Percentiles rank a stretch among this genome's conserved stretches.
Conservation (phyloP, 2,113 vertebrate genomes). For the Corvus cornix region DNA sequence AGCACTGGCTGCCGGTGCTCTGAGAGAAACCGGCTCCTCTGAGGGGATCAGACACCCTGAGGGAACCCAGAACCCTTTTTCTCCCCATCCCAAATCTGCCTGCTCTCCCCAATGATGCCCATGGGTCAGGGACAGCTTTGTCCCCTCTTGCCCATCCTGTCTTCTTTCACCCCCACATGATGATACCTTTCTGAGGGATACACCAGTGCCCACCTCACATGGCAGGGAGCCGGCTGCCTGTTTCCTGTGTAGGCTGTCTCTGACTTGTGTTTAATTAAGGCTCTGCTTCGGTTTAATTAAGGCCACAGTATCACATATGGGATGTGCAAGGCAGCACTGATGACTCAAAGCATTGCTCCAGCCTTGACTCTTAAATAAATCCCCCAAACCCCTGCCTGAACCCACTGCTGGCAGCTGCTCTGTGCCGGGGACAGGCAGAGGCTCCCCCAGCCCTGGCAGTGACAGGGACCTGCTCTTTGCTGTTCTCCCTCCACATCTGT, state of each 20-base stretch:
- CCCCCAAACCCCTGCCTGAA: neutral
- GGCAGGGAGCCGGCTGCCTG: neutral
- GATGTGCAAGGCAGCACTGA: neutral
- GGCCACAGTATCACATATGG: conserved; percentile 32
- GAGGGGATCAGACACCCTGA: neutral
- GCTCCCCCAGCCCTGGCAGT: neutral
- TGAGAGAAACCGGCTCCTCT: neutral
- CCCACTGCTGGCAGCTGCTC: accelerated
- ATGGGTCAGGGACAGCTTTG: neutral
- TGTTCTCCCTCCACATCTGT: neutral
- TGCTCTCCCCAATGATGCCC: neutral
- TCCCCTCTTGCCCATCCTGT: neutral
- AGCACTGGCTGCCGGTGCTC: neutral
- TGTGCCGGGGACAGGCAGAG: accelerated
- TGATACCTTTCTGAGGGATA: neutral
- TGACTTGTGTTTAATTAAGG: conserved; percentile 47
- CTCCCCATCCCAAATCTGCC: neutral
- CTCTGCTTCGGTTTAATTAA: conserved; percentile 45
- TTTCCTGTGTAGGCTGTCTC: neutral
- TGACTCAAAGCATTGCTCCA: conserved; percentile 9
- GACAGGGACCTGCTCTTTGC: neutral
- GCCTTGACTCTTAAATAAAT: neutral
- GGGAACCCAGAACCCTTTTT: neutral
- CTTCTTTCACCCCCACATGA: neutral
- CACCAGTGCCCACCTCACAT: neutral